Conservation (phyloP, 1,140 invertebrate genomes). For the Pachypeltis micranthus region DNA sequence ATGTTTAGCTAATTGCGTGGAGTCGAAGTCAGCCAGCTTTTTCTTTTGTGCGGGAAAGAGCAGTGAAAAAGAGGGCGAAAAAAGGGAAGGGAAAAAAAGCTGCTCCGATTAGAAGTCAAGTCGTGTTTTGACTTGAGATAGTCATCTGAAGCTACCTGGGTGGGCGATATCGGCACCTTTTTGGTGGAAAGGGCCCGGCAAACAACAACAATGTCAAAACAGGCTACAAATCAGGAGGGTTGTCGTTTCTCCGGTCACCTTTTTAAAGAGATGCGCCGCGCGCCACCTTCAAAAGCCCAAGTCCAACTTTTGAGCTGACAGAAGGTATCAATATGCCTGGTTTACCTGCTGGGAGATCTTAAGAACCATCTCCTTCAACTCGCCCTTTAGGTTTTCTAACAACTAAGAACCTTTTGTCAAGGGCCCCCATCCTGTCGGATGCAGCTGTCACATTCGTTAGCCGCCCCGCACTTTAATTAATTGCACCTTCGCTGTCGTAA, state of each 20-base stretch:
- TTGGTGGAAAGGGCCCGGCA: not conserved
- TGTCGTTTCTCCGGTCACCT: not conserved
- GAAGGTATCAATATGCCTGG: not conserved
- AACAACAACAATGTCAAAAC: conserved; percentile 9
- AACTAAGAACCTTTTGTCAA: too few species aligned
- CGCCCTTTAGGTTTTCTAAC: too few species aligned
- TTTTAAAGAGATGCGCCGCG: not conserved
- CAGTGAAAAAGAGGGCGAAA: too few species aligned
- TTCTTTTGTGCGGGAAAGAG: too few species aligned
- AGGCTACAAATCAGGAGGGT: conserved; percentile 3
- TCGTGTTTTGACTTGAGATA: conserved; percentile 1
- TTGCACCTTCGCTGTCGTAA: too few species aligned
- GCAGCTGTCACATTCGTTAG: not conserved
- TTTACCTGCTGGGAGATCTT: not conserved
- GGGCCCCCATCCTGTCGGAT: not conserved
- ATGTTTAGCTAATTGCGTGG: too few species aligned
- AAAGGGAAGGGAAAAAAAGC: not conserved
- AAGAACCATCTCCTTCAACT: too few species aligned
- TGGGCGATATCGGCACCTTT: conserved; percentile 7
- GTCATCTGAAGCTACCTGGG: conserved; percentile 5
- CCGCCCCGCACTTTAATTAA: not conserved
- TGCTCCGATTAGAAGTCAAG: not conserved
- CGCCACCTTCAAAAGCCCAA: not conserved
- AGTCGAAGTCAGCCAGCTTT: too few species aligned
- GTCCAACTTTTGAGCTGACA: not conserved